phyloP scores from a whole-genome alignment of 2,888 invertebrate species.

The Cactoblastis cactorum region DNA sequence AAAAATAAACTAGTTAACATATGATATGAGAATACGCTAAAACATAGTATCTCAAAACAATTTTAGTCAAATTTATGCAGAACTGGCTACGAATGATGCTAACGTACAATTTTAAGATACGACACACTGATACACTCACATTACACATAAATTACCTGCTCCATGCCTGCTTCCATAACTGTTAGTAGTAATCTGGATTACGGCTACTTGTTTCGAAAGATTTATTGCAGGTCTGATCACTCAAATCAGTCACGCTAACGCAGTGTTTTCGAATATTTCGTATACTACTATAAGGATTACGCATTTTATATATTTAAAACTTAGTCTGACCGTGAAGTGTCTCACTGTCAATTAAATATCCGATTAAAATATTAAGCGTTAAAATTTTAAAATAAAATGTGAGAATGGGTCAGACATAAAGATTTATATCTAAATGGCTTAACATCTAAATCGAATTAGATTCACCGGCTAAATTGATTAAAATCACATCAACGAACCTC shows the following conservation, averaged over 20 bases:
- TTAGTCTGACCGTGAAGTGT: no score
- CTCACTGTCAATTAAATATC: no score
- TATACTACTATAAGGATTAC: no score
- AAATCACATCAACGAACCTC: background rate
- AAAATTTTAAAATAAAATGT: background rate
- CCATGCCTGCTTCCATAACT: constrained; percentile 18
- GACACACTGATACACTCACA: constrained; percentile 17
- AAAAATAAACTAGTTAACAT: background rate
- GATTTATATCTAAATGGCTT: background rate
- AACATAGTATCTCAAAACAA: constrained; percentile 7
- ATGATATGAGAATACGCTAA: background rate
- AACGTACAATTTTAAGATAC: constrained; percentile 19
- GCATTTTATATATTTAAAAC: no score
- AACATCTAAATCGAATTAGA: background rate
- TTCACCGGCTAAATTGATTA: background rate
- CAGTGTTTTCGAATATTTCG: no score
- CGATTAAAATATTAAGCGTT: background rate
- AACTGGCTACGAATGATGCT: background rate
- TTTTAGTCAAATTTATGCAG: constrained; percentile 3
- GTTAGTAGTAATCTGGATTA: constrained; percentile 19
- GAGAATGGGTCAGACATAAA: background rate
- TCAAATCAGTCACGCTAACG: background rate
- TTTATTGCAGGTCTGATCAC: constrained; percentile 2
- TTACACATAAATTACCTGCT: constrained; percentile 17
- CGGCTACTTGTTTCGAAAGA: constrained; percentile 12